Base-by-base conservation (phyloP, 2,888 invertebrate genomes). In the Biston betularia region DNA sequence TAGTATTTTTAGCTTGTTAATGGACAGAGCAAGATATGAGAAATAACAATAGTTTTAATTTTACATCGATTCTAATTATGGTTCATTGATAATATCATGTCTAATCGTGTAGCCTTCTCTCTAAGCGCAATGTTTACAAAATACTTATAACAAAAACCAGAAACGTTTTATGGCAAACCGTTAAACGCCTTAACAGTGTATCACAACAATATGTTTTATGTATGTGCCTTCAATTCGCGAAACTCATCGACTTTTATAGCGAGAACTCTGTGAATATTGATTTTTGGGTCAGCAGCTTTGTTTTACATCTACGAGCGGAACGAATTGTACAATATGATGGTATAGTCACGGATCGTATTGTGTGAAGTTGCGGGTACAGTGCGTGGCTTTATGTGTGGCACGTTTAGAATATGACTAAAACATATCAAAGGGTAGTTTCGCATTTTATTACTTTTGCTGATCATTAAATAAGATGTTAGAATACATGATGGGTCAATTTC, bases 271-370 rank as follows among this genome's bases (percentile, higher is more conserved):
- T 90, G 92, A 92, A 92, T 92, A 91, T 88, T 92, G 88, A 92
- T 92, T 92, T 93, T 89, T 91, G 80, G 92, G 92, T 92, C 90
- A 92, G 88, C 86, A 85, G 82, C 88, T 86, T 86, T 85, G 86
- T 84, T 85, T 80, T 80, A 74, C 79, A 81, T 83, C 81, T 80
- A 74, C 84, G 79, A 86, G 88, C 85, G 70, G 14, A 34, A 34
- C 66, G 52, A 66, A 66, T 46, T 35, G 70, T 65, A 70, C 65
- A 74, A 68, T 56, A 50, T 72, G 77, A 80, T 81, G 79, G 79
- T 82, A 78, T 72, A 71, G 72, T 71, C 69, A 61, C 71, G 74
- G 71, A 72, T 73, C 70, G 70, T 69, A 56, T 69, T 70, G 65
- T 67, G 45, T 61, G 56, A 15, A 53, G 61, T 60, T 68, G 52